phyloP scores from a whole-genome alignment of 2,113 vertebrate species.

The Tichodroma muraria region DNA sequence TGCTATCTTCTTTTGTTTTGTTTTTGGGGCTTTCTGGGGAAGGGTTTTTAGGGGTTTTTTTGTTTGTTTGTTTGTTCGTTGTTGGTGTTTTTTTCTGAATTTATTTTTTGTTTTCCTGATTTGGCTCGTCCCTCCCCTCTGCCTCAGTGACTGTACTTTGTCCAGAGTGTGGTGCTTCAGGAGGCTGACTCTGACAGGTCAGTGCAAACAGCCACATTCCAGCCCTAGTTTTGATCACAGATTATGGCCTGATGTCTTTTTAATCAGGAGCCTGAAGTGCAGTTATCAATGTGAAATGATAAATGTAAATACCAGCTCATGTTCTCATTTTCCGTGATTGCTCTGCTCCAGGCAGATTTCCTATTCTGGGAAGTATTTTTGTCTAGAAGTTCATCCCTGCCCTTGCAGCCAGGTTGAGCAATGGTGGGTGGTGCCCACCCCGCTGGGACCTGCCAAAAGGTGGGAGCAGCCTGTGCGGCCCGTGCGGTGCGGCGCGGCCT shows the following conservation, averaged over 20 bases:
- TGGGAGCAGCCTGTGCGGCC: not conserved
- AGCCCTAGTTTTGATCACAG: not conserved
- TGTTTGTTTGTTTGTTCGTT: not conserved
- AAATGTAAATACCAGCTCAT: not conserved
- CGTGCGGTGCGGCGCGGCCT: not conserved
- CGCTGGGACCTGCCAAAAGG: not conserved
- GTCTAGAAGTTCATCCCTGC: not conserved
- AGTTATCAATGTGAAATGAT: not conserved
- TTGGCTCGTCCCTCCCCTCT: not conserved
- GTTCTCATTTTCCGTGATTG: not conserved
- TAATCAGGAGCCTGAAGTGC: not conserved
- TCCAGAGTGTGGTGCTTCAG: not conserved
- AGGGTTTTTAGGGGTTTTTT: not conserved
- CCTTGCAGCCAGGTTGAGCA: not conserved
- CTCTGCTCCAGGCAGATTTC: not conserved
- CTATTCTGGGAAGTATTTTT: not conserved
- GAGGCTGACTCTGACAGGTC: not conserved
- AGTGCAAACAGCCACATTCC: not conserved
- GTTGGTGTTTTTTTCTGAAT: not conserved
- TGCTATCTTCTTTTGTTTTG: not conserved
- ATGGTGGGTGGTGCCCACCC: fast-evolving
- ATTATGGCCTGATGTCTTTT: not conserved
- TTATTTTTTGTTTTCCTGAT: not conserved
- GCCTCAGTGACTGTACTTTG: not conserved
- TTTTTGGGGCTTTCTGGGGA: not conserved